These are phyloP conservation scores for Limosa lapponica DNA, from an alignment of 2,797 vertebrate species.

Conservation along the genomic window DNA sequence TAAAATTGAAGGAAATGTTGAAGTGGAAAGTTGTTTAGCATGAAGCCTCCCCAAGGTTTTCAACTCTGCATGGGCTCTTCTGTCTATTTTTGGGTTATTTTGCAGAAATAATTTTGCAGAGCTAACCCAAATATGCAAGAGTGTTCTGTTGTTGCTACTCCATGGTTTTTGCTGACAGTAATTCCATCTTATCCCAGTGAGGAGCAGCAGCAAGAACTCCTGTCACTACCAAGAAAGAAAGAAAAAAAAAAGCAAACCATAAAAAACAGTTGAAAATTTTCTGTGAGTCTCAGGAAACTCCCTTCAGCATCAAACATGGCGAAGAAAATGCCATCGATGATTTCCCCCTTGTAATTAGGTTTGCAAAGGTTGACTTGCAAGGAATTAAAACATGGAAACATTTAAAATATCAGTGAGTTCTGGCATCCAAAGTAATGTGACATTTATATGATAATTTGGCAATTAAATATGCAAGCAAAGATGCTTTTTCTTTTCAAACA, in stretches of 20 bases:
- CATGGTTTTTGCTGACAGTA: neutral
- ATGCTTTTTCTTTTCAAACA: neutral
- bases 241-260: neutral
- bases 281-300: neutral
- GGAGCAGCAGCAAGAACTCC: neutral
- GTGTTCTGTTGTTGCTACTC: neutral
- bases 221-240: neutral
- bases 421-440: slow-evolving; percentile 36
- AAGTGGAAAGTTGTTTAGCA: neutral
- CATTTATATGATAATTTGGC: slow-evolving; percentile 64
- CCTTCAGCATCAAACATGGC: neutral
- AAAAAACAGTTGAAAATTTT: neutral
- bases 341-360: slow-evolving; percentile 27
- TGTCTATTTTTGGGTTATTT: slow-evolving; percentile 7
- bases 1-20: neutral
- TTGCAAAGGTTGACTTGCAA: slow-evolving; percentile 54
- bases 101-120: neutral
- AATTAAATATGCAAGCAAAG: slow-evolving; percentile 47
- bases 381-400: slow-evolving; percentile 45
- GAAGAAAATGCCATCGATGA: neutral
- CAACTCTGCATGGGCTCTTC: neutral
- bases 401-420: slow-evolving; percentile 57
- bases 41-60: neutral
- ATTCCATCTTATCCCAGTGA: neutral
- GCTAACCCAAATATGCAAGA: neutral